phyloP scores from a whole-genome alignment of 2,797 vertebrate species.

The Morus bassanus region DNA sequence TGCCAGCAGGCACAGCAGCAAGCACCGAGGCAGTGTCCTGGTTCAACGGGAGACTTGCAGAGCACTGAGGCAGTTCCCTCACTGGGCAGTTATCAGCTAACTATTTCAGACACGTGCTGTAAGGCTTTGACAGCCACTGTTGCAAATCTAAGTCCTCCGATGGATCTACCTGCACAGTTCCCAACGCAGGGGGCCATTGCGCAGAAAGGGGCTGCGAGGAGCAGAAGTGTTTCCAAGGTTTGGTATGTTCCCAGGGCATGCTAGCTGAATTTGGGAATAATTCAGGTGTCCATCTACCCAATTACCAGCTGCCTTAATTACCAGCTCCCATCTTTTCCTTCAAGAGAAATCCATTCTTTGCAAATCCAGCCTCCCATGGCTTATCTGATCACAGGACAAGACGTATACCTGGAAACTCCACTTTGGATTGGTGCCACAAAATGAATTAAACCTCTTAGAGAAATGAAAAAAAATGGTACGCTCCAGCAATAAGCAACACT shows the following conservation, averaged over 20 bases:
- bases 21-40: rapidly evolving
- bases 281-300: background rate
- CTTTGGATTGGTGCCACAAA: background rate
- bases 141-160: background rate
- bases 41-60: rapidly evolving
- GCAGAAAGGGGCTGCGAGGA: background rate
- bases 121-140: background rate
- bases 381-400: background rate
- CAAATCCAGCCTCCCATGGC: background rate
- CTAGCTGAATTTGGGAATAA: background rate
- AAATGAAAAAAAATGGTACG: background rate
- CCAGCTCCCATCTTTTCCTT: background rate
- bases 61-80: rapidly evolving
- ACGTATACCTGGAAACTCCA: background rate
- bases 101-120: rapidly evolving
- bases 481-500: background rate
- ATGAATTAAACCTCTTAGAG: background rate
- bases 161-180: rapidly evolving
- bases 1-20: background rate
- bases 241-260: background rate
- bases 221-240: background rate
- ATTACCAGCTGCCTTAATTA: background rate
- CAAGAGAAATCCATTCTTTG: background rate
- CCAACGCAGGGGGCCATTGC: rapidly evolving
- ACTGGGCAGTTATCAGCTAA: background rate